Base-by-base conservation (phyloP, 2,797 vertebrate genomes). In the Myotis daubentonii region DNA sequence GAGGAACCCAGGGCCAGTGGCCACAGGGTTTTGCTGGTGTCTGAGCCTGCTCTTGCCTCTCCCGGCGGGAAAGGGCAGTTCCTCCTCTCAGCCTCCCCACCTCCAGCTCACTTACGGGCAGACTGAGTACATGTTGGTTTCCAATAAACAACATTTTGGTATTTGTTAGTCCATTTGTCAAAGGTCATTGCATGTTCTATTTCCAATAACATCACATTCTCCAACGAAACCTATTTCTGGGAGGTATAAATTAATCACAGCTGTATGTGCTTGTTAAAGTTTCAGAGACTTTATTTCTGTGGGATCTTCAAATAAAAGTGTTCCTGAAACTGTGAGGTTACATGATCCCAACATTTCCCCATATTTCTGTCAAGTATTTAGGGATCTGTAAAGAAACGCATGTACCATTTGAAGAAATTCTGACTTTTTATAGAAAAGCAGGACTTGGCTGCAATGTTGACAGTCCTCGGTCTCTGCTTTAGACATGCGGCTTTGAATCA, bases 281-380 rank as follows among this genome's bases (percentile, higher is more conserved):
- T 75, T 92, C 41, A 51, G 81, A 66, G 16, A 60, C 47, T 83
- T 33, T 25, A 75, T 87, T 88, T 89, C 51, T 79, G 25, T 28
- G 41, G 17, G 19, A 79, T 72, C 66, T 66, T 71, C 57, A 95
- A 72, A 57, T 71, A 49, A 38, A 72, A 83, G 13, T 68, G 2
- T 49, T 87, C 83, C 62, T 94, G 68, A 71, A 95, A 94, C 68
- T 53, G 10, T 51, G 25, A 13, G 65, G 41, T 76, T 91, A 70
- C n/a, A 20, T 79, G 84, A 70, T 70, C 62, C n/a, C 72, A 49
- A 66, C 36, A 44, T 36, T 53, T 4, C 55, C 23, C 60, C 28
- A 30, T 36, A 8, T 62, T 95, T 87, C 57, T 62, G 30, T 66
- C 28, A 80, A 78, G 81, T 13, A 53, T 36, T 51, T 66, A 92